Conservation (phyloP, 1,140 invertebrate species). For the Drosophila bipectinata region DNA sequence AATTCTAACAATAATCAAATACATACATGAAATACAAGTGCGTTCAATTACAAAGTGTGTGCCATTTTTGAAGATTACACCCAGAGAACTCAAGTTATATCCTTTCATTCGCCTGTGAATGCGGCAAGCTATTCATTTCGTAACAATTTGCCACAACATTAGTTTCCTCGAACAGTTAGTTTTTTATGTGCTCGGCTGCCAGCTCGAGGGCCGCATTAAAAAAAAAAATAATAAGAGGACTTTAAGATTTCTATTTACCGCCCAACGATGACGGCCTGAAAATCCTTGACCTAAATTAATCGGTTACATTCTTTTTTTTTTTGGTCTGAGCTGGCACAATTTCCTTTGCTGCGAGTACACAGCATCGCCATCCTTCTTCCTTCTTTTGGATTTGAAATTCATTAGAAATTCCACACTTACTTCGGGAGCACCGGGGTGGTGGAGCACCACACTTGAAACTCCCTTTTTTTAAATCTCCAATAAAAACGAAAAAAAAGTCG, state of each 20-base stretch:
- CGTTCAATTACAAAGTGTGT: conserved; percentile 51
- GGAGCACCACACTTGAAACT: conserved; percentile 2
- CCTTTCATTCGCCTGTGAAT: conserved; percentile 21
- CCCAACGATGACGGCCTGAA: conserved; percentile 50
- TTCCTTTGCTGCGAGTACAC: conserved; percentile 31
- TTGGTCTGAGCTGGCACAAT: conserved; percentile 30
- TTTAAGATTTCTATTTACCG: conserved; percentile 34
- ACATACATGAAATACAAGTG: conserved; percentile 55
- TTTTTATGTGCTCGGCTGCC: conserved; percentile 11
- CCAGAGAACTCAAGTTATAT: conserved; percentile 10
- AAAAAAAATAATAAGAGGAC: conserved; percentile 26
- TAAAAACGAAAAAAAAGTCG: neutral
- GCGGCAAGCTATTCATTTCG: conserved; percentile 37
- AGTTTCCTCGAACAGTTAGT: neutral
- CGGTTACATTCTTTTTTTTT: conserved; percentile 45
- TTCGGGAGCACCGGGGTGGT: conserved; percentile 22
- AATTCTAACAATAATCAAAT: conserved; percentile 52
- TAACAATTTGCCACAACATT: conserved; percentile 37
- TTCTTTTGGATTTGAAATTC: conserved; percentile 6
- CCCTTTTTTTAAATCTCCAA: neutral
- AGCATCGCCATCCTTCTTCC: conserved; percentile 30
- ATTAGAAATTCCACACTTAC: conserved; percentile 27
- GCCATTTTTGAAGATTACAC: conserved; percentile 12
- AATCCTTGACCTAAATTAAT: conserved; percentile 77
- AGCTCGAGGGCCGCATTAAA: conserved; percentile 19